Evolutionary conservation across 2,113 vertebrate species (phyloP), one percentile per base, ranked within the genome.

Genomic region (Podocnemis expansa): DNA sequence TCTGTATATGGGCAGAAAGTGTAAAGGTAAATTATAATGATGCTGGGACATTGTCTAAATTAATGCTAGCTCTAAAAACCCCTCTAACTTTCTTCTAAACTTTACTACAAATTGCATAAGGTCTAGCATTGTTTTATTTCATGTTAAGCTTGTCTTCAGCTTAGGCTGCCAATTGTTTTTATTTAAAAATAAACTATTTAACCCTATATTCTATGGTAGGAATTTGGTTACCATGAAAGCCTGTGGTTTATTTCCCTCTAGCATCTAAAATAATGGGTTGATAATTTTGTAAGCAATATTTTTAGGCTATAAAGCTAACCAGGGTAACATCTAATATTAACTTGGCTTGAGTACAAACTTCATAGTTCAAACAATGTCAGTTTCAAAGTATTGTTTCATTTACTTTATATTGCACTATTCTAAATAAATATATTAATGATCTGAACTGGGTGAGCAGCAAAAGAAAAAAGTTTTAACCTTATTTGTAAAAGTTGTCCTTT

Each of bases 91-190:
- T 43, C 79, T 89, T 88, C 25, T 2, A 63, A 84, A 87, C 49
- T 90, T 70, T 95, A 91, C 91, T 85, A 86, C 93, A 93, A 93
- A 0, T 6, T 82, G 89, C 93, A 31, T 80, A 89, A 96, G 93
- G 90, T 85, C 80, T 89, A 91, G 93, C 90, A 86, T 85, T 93
- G 94, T 82, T 78, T 51, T 47, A 31, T 82, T 93, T 0, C 73
- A 90, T 94, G 90, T 91, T 94, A 93, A 67, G 84, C 73, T 89
- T 19, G 78, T 82, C 88, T 96, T 84, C 73, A 94, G 10, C 89
- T 95, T 97, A 85, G 52, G 55, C 17, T 47, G 22, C 29, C 79
- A 96, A 94, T 95, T 95, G 93, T 89, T 96, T 73, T 63, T 60
- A 17, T 34, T 63, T 34, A 52, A 52, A 58, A 58, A 17, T 34